Evolutionary conservation across 2,113 vertebrate species (phyloP).

Genomic region (Bothrops jararaca): DNA sequence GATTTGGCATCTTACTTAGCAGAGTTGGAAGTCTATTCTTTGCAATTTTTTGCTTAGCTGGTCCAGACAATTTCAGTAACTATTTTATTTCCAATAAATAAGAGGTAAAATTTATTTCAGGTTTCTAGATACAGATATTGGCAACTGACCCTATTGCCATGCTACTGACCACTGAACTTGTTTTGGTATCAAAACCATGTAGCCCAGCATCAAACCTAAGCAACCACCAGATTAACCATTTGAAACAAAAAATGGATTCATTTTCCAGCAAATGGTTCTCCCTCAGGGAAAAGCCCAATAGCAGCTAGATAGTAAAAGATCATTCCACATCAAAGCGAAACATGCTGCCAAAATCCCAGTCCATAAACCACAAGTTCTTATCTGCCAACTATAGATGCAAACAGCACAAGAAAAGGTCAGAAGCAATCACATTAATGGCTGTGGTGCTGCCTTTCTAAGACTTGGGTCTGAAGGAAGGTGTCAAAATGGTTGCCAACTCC

Average conservation of each 20-base stretch:
- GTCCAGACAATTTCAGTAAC: neutral
- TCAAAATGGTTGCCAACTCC: neutral
- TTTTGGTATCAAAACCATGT: neutral
- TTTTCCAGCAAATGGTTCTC: neutral
- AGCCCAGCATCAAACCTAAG: neutral
- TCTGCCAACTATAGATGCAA: neutral
- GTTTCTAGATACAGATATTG: neutral
- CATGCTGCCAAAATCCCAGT: neutral
- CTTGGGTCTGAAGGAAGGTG: neutral
- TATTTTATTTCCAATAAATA: neutral
- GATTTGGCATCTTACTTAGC: neutral
- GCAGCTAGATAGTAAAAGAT: neutral
- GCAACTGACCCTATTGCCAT: neutral
- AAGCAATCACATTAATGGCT: neutral
- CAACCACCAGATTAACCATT: neutral
- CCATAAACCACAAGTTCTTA: neutral
- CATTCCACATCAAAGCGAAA: neutral
- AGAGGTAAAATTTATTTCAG: neutral
- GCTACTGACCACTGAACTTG: neutral
- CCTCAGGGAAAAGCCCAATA: neutral
- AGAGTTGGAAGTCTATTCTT: neutral
- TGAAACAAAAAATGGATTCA: neutral
- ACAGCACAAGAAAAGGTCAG: neutral
- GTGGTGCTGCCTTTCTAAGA: neutral
- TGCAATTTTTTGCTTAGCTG: neutral